Evolutionary conservation across 2,113 vertebrate species (phyloP).

Genomic region (Galbula dea): DNA sequence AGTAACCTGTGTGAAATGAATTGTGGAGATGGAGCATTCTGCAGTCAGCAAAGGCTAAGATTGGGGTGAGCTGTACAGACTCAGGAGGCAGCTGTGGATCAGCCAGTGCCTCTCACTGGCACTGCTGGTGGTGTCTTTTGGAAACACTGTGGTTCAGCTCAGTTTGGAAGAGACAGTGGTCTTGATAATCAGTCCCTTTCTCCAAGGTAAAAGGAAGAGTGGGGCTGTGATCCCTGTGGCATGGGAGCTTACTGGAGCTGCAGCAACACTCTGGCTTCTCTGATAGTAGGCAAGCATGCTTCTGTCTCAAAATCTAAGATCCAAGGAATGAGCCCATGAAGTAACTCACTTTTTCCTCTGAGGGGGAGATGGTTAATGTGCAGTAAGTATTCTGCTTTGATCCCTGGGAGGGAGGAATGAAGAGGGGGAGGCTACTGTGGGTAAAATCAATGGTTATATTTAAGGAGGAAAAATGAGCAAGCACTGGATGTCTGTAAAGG

Average conservation of each 20-base stretch:
- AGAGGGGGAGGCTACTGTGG: background rate
- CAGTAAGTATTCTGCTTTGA: background rate
- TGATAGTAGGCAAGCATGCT: background rate
- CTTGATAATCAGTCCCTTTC: background rate
- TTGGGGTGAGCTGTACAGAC: background rate
- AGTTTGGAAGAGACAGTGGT: background rate
- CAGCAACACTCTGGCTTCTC: background rate
- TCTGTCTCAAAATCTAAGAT: background rate
- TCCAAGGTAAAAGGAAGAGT: background rate
- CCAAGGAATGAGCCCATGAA: background rate
- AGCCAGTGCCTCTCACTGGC: background rate
- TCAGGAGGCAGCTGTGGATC: background rate
- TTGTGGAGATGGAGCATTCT: background rate
- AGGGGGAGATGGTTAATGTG: background rate
- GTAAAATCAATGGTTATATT: conserved; percentile 47
- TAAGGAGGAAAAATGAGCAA: background rate
- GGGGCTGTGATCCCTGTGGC: background rate
- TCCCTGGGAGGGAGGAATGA: background rate
- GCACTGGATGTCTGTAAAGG: background rate
- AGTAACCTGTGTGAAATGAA: background rate
- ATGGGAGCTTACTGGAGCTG: background rate
- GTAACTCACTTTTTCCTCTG: background rate
- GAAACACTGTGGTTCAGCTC: background rate
- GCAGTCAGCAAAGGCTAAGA: background rate
- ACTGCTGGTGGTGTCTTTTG: background rate